phyloP scores from a whole-genome alignment of 2,888 invertebrate species.

The Oithona nana region DNA sequence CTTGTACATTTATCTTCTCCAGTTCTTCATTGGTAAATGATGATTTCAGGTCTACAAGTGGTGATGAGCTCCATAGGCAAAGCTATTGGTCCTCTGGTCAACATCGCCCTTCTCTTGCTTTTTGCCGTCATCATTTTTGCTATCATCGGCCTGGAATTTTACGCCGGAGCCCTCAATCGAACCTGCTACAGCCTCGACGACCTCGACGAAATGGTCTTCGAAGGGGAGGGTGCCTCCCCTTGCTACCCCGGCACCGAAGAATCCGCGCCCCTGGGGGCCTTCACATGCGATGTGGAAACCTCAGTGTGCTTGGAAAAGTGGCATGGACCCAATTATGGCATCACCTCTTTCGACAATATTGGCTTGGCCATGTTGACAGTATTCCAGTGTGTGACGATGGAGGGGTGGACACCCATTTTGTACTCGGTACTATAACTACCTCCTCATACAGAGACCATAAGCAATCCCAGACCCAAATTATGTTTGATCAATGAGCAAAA shows the following conservation, averaged over 20 bases:
- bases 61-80: slow-evolving; percentile 39
- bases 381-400: slow-evolving; percentile 41
- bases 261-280: slow-evolving; percentile 22
- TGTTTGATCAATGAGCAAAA: neutral
- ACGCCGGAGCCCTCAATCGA: slow-evolving; percentile 35
- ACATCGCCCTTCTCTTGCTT: slow-evolving; percentile 37
- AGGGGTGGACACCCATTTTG: slow-evolving; percentile 38
- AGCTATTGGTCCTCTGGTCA: slow-evolving; percentile 39
- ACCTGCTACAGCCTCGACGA: slow-evolving; percentile 29
- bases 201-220: slow-evolving; percentile 22
- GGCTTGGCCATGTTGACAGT: slow-evolving; percentile 40
- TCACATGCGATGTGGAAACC: slow-evolving; percentile 21
- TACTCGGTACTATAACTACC: slow-evolving; percentile 41
- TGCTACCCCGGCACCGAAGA: slow-evolving; percentile 21
- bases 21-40: neutral
- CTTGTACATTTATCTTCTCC: neutral
- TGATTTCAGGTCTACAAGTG: slow-evolving; percentile 36
- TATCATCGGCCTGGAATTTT: slow-evolving; percentile 39
- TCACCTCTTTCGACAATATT: slow-evolving; percentile 39
- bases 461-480: too few relatives aligned
- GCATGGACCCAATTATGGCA: slow-evolving; percentile 34
- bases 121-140: slow-evolving; percentile 41
- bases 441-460: too few relatives aligned
- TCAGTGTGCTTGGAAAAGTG: slow-evolving; percentile 27
- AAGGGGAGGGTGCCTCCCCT: slow-evolving; percentile 23